Base-by-base conservation (phyloP, 2,888 invertebrate genomes). In the Hemaris fuciformis region DNA sequence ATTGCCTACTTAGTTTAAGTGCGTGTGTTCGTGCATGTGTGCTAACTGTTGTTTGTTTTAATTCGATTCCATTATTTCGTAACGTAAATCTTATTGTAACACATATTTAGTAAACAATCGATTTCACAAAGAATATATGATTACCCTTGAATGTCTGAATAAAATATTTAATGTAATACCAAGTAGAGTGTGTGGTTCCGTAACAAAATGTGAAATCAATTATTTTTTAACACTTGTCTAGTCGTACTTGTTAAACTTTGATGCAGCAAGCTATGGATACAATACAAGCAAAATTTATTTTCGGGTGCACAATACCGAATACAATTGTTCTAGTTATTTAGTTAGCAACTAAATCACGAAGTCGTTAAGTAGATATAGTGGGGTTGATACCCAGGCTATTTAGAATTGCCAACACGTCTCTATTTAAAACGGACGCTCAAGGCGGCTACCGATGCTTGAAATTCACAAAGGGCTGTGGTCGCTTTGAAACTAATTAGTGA, bases 221-320 rank as follows among this genome's bases (percentile, higher is more conserved):
- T n/a, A 13, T 22, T 38, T 10, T 20, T 15, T 8, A 38, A 10
- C 22, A 18, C 25, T 13, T 53, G 43, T 60, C 46, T 75, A 76
- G 75, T 72, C 71, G 69, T 73, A 69, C 18, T 53, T 53, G 27
- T 31, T 27, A 83, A 82, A 87, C 77, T 86, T 90, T 91, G 92
- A 91, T 92, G 92, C 92, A 92, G 92, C 92, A 92, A 91, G 91
- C 91, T 87, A 84, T 83, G 87, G 92, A 90, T 85, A 84, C 89
- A 89, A 90, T 85, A 83, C 87, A 89, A 88, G 85, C 87, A 82
- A 81, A 78, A 77, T 75, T 77, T 69, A 67, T 73, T 73, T 78
- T 76, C 79, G 73, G 78, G 88, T 88, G 88, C 87, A 83, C 56
- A 69, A 73, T 76, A 75, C 76, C 69, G 68, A 68, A 76, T 71